A percentile compares a stretch with the other conserved stretches of the same genome.
phyloP scores from a whole-genome alignment of 2,888 invertebrate species.

The Drosophila sordidula region DNA sequence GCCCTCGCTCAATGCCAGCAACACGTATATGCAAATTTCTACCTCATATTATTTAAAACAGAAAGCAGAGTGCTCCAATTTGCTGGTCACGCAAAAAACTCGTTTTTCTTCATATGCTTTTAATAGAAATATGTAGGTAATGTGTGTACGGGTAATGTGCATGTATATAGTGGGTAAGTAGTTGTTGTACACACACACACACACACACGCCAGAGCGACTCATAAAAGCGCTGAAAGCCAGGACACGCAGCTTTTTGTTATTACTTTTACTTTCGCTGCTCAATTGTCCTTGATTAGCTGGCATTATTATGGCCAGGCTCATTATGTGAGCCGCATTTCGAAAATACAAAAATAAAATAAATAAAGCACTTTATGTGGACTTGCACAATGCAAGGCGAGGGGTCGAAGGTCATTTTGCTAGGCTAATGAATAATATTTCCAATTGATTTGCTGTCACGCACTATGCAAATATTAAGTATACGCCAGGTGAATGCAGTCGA shows the following conservation, averaged over 20 bases:
- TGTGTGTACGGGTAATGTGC: slow-evolving; percentile 3
- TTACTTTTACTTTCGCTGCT: not conserved
- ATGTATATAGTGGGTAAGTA: slow-evolving; percentile 8
- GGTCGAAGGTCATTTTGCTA: slow-evolving; percentile 28
- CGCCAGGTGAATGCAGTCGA: slow-evolving; percentile 21
- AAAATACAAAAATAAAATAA: no score
- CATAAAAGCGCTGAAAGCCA: slow-evolving; percentile 17
- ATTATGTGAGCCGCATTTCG: slow-evolving; percentile 5
- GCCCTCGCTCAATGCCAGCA: slow-evolving; percentile 15
- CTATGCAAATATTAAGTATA: slow-evolving; percentile 45
- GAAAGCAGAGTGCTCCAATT: slow-evolving; percentile 63
- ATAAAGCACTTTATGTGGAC: not conserved
- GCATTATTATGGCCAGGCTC: slow-evolving; percentile 26
- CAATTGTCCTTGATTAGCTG: slow-evolving; percentile 45
- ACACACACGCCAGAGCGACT: not conserved
- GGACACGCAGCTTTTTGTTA: slow-evolving; percentile 22
- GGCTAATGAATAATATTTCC: slow-evolving; percentile 21
- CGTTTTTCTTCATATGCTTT: slow-evolving; percentile 74
- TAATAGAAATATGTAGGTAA: slow-evolving; percentile 62
- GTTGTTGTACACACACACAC: slow-evolving; percentile 5
- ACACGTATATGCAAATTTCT: slow-evolving; percentile 23
- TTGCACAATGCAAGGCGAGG: slow-evolving; percentile 5
- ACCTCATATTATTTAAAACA: slow-evolving; percentile 57
- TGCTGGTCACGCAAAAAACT: slow-evolving; percentile 70
- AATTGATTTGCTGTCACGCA: slow-evolving; percentile 47